Conservation (phyloP, 2,888 invertebrate genomes). For the Halocaridina rubra region DNA sequence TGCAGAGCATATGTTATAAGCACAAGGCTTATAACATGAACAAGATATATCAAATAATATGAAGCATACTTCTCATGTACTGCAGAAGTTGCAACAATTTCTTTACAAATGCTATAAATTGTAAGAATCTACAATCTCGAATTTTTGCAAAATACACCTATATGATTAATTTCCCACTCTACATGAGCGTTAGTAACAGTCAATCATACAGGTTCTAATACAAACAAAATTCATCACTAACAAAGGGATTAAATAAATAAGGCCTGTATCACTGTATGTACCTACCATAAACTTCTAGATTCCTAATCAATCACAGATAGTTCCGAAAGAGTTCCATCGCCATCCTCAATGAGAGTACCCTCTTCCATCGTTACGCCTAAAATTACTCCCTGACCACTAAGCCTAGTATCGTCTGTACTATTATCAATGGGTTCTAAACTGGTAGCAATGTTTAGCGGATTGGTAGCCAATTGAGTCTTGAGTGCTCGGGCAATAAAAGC, state of each 20-base stretch:
- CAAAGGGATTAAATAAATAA: background rate
- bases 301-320: slow-evolving; percentile 45
- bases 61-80: too few species aligned
- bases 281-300: background rate
- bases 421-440: slow-evolving; percentile 15
- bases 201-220: too few species aligned
- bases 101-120: too few species aligned
- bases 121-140: too few species aligned
- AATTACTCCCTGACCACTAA: slow-evolving; percentile 41
- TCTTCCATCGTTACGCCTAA: slow-evolving; percentile 54
- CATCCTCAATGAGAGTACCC: slow-evolving; percentile 48
- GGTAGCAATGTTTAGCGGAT: slow-evolving; percentile 19
- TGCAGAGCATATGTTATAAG: too few species aligned
- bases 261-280: background rate
- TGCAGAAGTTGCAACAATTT: too few species aligned
- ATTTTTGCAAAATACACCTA: too few species aligned
- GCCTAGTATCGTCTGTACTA: background rate
- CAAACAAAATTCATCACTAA: too few species aligned
- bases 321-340: slow-evolving; percentile 51
- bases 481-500: slow-evolving; percentile 38
- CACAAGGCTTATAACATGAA: too few species aligned
- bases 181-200: too few species aligned
- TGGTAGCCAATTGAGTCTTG: slow-evolving; percentile 33
- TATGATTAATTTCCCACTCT: too few species aligned
- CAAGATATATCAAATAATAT: too few species aligned